phyloP scores from a whole-genome alignment of 2,113 vertebrate species.

The Pelodiscus sinensis region DNA sequence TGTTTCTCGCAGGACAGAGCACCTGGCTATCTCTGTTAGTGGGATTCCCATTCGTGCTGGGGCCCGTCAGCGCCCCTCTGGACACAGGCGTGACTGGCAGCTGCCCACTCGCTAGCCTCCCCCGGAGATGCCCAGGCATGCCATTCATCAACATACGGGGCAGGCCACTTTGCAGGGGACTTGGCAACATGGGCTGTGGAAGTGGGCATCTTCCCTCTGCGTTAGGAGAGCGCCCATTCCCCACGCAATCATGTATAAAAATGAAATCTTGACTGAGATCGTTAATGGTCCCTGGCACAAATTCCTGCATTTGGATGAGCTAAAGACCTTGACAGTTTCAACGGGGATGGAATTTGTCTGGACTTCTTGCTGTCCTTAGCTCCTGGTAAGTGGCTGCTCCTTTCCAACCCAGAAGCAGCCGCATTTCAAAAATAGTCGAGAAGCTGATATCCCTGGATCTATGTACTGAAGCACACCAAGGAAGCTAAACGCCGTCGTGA shows the following conservation, averaged over 20 bases:
- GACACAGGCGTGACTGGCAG: not conserved
- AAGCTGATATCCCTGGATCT: not conserved
- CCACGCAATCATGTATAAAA: not conserved
- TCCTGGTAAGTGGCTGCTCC: not conserved
- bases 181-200: not conserved
- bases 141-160: not conserved
- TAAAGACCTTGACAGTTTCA: not conserved
- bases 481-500: not conserved
- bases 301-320: not conserved
- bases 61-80: no score
- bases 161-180: no score
- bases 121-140: not conserved
- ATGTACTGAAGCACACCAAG: not conserved
- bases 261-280: not conserved
- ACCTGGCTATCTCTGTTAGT: not conserved
- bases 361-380: not conserved
- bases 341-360: not conserved
- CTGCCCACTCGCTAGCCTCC: not conserved
- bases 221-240: not conserved
- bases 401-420: not conserved
- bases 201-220: not conserved
- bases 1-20: not conserved
- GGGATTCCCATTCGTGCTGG: not conserved
- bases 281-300: not conserved
- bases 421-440: not conserved